phyloP scores from a whole-genome alignment of 2,888 invertebrate species.

The Eilema depressum region DNA sequence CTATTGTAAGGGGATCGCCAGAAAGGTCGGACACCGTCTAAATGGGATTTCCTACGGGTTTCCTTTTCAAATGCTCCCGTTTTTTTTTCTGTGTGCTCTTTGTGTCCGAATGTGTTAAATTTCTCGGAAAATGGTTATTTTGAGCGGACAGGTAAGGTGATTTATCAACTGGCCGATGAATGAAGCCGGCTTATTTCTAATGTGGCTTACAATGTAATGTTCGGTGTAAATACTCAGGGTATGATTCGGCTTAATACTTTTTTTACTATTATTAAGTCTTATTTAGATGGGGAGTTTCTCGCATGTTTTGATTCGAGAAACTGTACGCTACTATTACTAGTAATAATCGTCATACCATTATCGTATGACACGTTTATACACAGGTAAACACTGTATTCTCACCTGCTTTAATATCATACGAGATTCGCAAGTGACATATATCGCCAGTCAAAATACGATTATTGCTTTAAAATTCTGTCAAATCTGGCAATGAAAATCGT shows the following conservation, averaged over 20 bases:
- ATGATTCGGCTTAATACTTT: not conserved
- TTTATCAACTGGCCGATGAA: slow-evolving; percentile 55
- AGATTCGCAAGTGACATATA: no score
- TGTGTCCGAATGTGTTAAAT: slow-evolving; percentile 80
- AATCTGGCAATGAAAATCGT: no score
- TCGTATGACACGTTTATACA: no score
- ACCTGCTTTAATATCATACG: no score
- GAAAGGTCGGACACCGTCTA: slow-evolving; percentile 75
- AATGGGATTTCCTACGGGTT: slow-evolving; percentile 78
- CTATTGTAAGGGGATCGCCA: slow-evolving; percentile 62
- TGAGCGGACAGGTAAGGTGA: slow-evolving; percentile 64
- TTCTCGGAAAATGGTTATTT: slow-evolving; percentile 81
- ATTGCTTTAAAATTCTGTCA: no score
- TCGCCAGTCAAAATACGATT: no score
- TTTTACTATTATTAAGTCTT: no score
- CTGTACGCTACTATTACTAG: no score
- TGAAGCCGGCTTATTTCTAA: slow-evolving; percentile 44
- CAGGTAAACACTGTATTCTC: no score
- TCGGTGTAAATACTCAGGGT: not conserved
- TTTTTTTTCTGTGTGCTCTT: slow-evolving; percentile 46
- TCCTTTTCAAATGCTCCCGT: slow-evolving; percentile 64
- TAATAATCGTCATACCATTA: no score
- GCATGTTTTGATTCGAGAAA: no score
- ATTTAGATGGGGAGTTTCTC: no score
- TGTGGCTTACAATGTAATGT: slow-evolving; percentile 9